These are phyloP conservation scores for Drosophila quinaria DNA, from an alignment of 2,888 invertebrate genomes.

Conservation along the genomic window DNA sequence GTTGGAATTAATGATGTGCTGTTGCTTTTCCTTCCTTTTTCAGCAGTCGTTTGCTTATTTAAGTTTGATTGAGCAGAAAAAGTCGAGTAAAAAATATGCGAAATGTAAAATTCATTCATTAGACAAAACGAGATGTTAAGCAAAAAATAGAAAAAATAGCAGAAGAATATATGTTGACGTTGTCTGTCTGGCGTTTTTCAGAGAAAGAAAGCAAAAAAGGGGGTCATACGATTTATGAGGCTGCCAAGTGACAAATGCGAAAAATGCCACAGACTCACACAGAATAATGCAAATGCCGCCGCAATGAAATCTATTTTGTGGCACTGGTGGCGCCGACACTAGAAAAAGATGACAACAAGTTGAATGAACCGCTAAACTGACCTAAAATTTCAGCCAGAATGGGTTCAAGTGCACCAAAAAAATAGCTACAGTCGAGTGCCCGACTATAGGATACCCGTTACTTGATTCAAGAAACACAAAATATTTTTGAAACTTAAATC, in stretches of 20 bases:
- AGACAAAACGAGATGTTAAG: constrained; percentile 12
- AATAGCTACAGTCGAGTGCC: too few species aligned
- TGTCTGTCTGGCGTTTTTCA: constrained; percentile 21
- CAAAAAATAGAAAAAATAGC: not conserved
- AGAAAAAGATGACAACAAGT: constrained; percentile 53
- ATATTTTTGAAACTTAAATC: too few species aligned
- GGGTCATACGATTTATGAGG: constrained; percentile 49
- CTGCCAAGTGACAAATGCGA: constrained; percentile 39
- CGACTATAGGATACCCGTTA: too few species aligned
- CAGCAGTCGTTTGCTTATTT: constrained; percentile 43
- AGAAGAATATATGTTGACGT: constrained; percentile 28
- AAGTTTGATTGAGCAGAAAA: constrained; percentile 42
- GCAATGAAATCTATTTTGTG: constrained; percentile 72
- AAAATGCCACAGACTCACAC: constrained; percentile 28
- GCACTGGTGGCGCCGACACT: constrained; percentile 67
- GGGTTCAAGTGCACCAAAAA: constrained; percentile 49
- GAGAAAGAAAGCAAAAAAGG: constrained; percentile 4
- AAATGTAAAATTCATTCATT: constrained; percentile 48
- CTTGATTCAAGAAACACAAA: too few species aligned
- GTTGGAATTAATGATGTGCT: constrained; percentile 30
- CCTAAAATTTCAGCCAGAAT: constrained; percentile 27
- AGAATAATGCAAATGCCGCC: constrained; percentile 69
- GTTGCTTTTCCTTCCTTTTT: not conserved
- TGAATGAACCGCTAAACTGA: constrained; percentile 59
- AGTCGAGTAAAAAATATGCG: constrained; percentile 1